A percentile compares a stretch with the other conserved stretches of the same genome.
phyloP scores from a whole-genome alignment of 2,797 vertebrate genomes.

The Phoeniculus purpureus region DNA sequence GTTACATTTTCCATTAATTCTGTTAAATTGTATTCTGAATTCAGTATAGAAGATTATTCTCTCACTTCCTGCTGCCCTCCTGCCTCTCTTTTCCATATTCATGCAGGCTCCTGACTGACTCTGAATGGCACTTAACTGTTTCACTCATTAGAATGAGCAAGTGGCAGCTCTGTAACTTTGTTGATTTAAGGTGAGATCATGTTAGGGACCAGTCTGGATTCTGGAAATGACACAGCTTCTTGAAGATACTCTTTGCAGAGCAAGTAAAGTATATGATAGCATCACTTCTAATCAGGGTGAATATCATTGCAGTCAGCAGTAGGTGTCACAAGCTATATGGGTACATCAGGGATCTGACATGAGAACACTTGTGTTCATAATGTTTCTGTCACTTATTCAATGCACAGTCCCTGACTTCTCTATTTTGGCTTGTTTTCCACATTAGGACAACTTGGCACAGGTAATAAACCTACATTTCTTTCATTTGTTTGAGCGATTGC shows the following conservation, averaged over 20 bases:
- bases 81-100: slow-evolving; percentile 52
- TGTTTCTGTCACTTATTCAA: slow-evolving; percentile 25
- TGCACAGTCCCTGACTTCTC: neutral
- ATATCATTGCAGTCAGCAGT: slow-evolving; percentile 50
- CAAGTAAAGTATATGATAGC: neutral
- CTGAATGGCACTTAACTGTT: slow-evolving; percentile 42
- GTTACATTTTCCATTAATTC: neutral
- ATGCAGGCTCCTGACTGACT: slow-evolving; percentile 40
- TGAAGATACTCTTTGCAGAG: neutral
- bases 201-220: slow-evolving; percentile 25
- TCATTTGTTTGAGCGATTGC: neutral
- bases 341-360: slow-evolving; percentile 39
- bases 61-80: slow-evolving; percentile 44
- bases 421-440: slow-evolving; percentile 18
- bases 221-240: slow-evolving; percentile 4
- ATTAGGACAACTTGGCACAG: neutral
- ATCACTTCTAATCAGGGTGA: slow-evolving; percentile 32
- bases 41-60: slow-evolving; percentile 11
- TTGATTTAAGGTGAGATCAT: slow-evolving; percentile 30
- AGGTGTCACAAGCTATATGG: slow-evolving; percentile 48
- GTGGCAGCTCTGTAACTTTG: neutral
- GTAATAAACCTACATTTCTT: neutral
- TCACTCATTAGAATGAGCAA: slow-evolving; percentile 38
- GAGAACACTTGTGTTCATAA: slow-evolving; percentile 5
- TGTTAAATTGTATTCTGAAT: neutral